phyloP scores from a whole-genome alignment of 2,888 invertebrate genomes.

The Odiellus spinosus region DNA sequence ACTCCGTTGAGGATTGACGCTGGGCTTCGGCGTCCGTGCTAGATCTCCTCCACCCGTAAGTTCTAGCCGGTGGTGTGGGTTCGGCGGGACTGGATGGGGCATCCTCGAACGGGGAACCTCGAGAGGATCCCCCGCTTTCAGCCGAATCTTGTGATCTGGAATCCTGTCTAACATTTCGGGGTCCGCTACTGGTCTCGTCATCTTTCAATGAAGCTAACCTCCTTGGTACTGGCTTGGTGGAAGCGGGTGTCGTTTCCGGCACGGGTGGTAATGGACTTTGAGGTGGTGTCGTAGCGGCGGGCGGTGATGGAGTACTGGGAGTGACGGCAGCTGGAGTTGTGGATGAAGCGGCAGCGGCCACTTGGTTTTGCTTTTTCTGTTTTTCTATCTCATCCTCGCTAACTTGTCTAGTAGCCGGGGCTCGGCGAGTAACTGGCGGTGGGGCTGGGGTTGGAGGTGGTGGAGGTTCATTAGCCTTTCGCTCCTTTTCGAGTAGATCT shows the following conservation, averaged over 20 bases:
- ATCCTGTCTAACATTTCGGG: conserved; percentile 1
- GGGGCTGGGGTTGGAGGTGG: conserved; percentile 7
- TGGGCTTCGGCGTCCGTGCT: conserved; percentile 6
- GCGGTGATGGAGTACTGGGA: background rate
- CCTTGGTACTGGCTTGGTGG: conserved; percentile 8
- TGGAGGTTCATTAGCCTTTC: conserved; percentile 36
- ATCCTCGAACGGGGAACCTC: conserved; percentile 2
- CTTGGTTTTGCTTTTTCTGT: conserved; percentile 72
- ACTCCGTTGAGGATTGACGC: too few species aligned
- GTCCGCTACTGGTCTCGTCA: conserved; percentile 6
- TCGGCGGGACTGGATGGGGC: background rate
- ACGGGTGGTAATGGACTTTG: conserved; percentile 1
- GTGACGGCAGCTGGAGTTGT: conserved; percentile 5
- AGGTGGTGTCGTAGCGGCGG: background rate
- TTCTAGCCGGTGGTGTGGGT: too few species aligned
- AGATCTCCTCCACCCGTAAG: conserved; percentile 4
- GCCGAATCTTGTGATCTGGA: conserved; percentile 4
- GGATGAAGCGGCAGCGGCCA: conserved; percentile 10
- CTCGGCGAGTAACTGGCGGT: conserved; percentile 18
- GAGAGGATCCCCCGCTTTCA: conserved; percentile 2
- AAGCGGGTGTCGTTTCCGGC: conserved; percentile 3
- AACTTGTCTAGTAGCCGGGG: conserved; percentile 48
- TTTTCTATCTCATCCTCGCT: conserved; percentile 78
- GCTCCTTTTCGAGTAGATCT: conserved; percentile 36
- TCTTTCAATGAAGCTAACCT: conserved; percentile 9